phyloP scores from a whole-genome alignment of 2,888 invertebrate species.

The Eurytoma adleriae region DNA sequence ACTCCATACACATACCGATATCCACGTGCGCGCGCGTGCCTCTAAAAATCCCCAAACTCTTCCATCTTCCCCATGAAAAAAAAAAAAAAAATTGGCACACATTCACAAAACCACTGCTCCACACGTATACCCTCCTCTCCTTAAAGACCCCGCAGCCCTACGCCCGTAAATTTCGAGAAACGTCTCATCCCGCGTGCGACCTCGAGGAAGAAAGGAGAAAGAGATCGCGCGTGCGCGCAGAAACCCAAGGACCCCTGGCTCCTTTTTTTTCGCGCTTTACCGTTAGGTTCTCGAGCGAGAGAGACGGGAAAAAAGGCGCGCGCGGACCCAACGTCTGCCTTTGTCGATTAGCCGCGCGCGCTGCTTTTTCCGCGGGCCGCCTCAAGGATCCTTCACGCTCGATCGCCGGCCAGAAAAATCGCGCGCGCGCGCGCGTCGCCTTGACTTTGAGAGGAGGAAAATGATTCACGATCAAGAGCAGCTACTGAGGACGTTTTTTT shows the following conservation, averaged over 20 bases:
- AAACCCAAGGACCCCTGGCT: conserved; percentile 23
- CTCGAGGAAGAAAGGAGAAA: not conserved
- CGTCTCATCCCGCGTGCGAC: too few species aligned
- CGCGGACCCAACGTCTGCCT: conserved; percentile 12
- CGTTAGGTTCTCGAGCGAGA: conserved; percentile 17
- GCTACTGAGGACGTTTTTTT: conserved; percentile 43
- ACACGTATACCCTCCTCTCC: too few species aligned
- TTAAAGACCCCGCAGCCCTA: too few species aligned
- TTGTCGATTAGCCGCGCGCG: conserved; percentile 51
- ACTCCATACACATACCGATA: too few species aligned
- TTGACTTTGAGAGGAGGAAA: conserved; percentile 52
- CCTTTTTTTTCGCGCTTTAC: conserved; percentile 29
- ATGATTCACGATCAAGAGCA: conserved; percentile 56
- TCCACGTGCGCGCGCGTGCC: too few species aligned
- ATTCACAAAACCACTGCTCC: too few species aligned
- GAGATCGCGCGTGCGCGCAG: too few species aligned
- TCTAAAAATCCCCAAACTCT: too few species aligned
- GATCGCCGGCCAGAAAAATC: conserved; percentile 25
- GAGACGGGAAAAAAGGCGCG: conserved; percentile 14
- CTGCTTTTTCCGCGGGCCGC: conserved; percentile 31
- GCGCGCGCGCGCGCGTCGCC: conserved; percentile 22
- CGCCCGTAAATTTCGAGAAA: too few species aligned
- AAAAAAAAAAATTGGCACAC: too few species aligned
- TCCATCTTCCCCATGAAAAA: too few species aligned
- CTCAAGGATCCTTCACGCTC: conserved; percentile 42